Evolutionary conservation across 92 coral and sea anemone genomes (phyloP), one percentile per base, ranked within the genome.

Genomic region (Epizoanthus fatuus): DNA sequence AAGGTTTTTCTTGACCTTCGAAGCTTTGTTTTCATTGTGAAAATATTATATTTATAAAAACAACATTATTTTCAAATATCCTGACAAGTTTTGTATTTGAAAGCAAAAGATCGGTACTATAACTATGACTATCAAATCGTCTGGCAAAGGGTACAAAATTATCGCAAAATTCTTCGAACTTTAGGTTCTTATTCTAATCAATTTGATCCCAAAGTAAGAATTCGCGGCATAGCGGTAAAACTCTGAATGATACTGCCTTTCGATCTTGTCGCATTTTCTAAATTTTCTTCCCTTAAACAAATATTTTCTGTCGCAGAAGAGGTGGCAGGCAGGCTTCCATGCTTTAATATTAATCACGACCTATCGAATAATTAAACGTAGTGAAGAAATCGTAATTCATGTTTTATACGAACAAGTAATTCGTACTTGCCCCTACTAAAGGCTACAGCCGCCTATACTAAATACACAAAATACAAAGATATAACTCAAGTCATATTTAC

Each of bases 301-400:
- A 88, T 67, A 88, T 86, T 92, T 93, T 62, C 80, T 72, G 90
- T 82, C 81, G 87, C 86, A 82, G 93, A 76, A 89, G 94, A 91
- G 87, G 90, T 83, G 90, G 71, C 83, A 89, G 90, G 71, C 83
- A 89, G 83, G 77, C 75, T 90, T 71, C 90, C 83, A 82, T 72
- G 89, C 90, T 86, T 94, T 92, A 94, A 94, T 92, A 94, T 92
- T 92, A 89, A 94, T 92, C 87, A 86, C 79, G 63, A 75, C 68
- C 71, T 74, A 74, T 86, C 88, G 93, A 90, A 86, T 90, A 90
- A 80, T 90, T 90, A 81, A 83, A 74, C 79, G 89, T 59, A 74
- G 84, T 84, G 86, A 77, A 80, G 83, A 66, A 82, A 78, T 86
- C 84, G 69, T 54, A 69, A 47, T 90, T 81, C 55, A 73, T 81